Base-by-base conservation (phyloP, 2,797 vertebrate species). In the Danionella dracula region DNA sequence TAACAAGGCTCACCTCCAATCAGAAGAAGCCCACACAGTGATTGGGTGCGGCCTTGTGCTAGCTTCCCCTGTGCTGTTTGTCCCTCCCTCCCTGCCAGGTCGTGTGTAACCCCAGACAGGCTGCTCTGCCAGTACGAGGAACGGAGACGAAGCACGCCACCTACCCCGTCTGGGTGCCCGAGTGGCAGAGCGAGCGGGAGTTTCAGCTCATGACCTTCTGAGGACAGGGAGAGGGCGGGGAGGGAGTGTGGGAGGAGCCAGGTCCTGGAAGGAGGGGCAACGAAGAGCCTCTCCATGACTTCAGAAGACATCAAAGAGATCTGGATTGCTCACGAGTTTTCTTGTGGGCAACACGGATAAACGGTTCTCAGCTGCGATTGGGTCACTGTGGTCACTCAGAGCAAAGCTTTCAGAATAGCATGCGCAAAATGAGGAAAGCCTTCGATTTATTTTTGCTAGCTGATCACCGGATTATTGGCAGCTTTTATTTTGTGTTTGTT, bases 121-220 rank as follows among this genome's bases (percentile, higher is more conserved):
- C 87, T 70, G 85, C 84, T 81, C 88, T 89, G 80, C 88, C 87
- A 66, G 71, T 89, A 83, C 86, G 88, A 77, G 79, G 90, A 82
- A 89, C 85, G 89, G 90, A 91, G 62, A 88, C 87, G 86, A 91
- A 90, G 88, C 90, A 91, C 78, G 90, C 90, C 85, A 91, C 90
- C 82, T 91, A 90, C 83, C 90, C 90, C n/a, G 90, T 91, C 82
- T 91, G 90, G 90, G 87, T 91, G 84, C 87, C 90, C 57, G 90
- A 91, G 76, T 91, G 90, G 90, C 89, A 89, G 79, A 88, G 86
- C 77, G 90, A 90, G 82, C 86, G 87, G 85, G 88, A 90, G 83
- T 91, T 91, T 88, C 90, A 91, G 83, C 90, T 90, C 85, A 90
- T 91, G 90, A 91, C 90, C 88, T 91, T 91, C 89, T 91, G 88